Evolutionary conservation across 64 coral and sea anemone genomes (phyloP).

Genomic region (Stichodactyla mertensii): DNA sequence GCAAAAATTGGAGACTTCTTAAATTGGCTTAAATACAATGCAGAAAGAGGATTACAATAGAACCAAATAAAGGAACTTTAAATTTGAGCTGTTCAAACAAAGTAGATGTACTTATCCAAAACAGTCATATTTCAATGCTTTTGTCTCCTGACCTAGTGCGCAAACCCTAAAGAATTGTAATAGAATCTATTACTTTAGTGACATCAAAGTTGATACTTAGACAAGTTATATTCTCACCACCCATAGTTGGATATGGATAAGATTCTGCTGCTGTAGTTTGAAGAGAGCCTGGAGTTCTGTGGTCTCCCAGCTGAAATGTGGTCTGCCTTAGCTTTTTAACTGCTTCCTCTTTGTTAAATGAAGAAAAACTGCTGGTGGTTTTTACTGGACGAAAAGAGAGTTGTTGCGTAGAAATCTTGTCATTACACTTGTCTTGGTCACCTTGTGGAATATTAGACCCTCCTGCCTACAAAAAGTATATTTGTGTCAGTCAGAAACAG

Average conservation of each 20-base stretch:
- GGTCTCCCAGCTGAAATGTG: slow-evolving; percentile 84
- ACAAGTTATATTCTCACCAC: background rate
- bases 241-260: slow-evolving; percentile 40
- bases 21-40: no score
- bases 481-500: background rate
- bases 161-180: no score
- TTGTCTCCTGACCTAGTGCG: no score
- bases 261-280: slow-evolving; percentile 69
- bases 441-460: slow-evolving; percentile 90
- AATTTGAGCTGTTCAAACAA: no score
- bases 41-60: no score
- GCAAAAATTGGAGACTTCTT: no score
- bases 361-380: slow-evolving; percentile 14
- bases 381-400: slow-evolving; percentile 50
- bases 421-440: slow-evolving; percentile 89
- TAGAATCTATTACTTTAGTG: no score
- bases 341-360: slow-evolving; percentile 71
- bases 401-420: slow-evolving; percentile 77
- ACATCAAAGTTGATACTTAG: no score
- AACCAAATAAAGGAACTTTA: no score
- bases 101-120: no score
- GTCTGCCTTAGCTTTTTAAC: slow-evolving; percentile 58
- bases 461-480: slow-evolving; percentile 46
- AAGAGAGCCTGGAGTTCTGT: slow-evolving; percentile 49
- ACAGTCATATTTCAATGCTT: no score